A percentile compares a stretch with the other conserved stretches of the same genome.
phyloP scores from a whole-genome alignment of 2,797 vertebrate genomes.

The Alectoris magna region DNA sequence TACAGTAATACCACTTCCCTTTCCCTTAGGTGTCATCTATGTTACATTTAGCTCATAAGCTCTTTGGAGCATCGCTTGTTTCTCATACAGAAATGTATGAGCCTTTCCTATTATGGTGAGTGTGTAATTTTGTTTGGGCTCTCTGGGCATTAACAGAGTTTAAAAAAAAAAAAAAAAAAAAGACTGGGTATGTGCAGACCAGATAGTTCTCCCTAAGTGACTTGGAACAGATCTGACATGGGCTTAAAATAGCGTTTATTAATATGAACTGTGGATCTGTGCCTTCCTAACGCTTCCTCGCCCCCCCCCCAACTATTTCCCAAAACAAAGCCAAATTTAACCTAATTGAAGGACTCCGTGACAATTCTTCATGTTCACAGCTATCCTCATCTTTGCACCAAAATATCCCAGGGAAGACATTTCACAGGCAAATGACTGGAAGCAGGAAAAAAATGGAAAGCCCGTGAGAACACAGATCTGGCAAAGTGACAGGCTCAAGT shows the following conservation, averaged over 20 bases:
- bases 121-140: background rate
- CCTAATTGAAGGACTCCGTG: background rate
- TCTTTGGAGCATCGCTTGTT: background rate
- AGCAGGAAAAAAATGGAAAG: background rate
- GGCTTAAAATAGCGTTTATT: slow-evolving; percentile 23
- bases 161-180: background rate
- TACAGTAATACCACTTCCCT: background rate
- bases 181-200: background rate
- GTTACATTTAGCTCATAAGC: background rate
- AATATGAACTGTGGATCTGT: background rate
- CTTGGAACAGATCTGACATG: background rate
- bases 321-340: slow-evolving; percentile 27
- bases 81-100: background rate
- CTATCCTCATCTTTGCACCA: background rate
- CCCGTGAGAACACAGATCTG: background rate
- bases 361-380: background rate
- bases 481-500: background rate
- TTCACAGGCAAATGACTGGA: background rate
- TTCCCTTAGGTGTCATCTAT: background rate
- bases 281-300: background rate
- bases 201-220: background rate
- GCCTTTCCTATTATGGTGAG: background rate
- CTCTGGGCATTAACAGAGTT: background rate
- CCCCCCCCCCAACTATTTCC: background rate
- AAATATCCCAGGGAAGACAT: background rate